Conservation (phyloP, 37 sponge, comb jelly and placozoan species). For the Chondrosia reniformis region DNA sequence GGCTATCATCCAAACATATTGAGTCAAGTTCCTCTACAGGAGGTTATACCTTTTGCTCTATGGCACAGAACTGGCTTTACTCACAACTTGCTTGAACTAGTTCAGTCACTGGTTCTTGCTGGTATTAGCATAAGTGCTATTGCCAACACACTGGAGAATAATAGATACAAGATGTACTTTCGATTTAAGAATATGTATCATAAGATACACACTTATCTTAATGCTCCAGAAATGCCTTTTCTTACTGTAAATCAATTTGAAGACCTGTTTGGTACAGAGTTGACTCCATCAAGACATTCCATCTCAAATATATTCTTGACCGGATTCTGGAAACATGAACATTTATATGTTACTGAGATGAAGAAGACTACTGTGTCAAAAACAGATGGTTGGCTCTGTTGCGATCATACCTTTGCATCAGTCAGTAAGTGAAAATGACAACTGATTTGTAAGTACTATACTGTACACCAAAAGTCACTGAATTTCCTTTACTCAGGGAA, state of each 20-base stretch:
- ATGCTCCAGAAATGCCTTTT: conserved; percentile 13
- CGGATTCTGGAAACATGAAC: conserved; percentile 14
- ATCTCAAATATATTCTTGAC: neutral
- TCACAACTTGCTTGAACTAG: neutral
- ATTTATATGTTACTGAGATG: neutral
- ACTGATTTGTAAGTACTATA: too few relatives aligned
- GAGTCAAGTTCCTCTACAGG: neutral
- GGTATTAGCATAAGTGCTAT: neutral
- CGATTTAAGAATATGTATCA: neutral
- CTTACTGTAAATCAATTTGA: neutral
- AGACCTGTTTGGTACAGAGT: neutral
- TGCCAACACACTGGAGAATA: neutral
- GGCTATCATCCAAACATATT: neutral
- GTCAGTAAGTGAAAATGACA: neutral
- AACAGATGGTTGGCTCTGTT: conserved; percentile 15
- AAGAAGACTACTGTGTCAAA: neutral
- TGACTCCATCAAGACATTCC: conserved; percentile 5
- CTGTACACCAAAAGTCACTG: too few relatives aligned
- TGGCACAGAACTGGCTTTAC: conserved; percentile 39
- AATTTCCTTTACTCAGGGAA: conserved; percentile 9
- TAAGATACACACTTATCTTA: neutral
- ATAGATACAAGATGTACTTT: neutral
- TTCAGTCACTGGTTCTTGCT: neutral
- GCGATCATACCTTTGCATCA: conserved; percentile 24
- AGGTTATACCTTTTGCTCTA: neutral